Conservation (phyloP, 2,797 vertebrate species). For the Microtus agrestis region DNA sequence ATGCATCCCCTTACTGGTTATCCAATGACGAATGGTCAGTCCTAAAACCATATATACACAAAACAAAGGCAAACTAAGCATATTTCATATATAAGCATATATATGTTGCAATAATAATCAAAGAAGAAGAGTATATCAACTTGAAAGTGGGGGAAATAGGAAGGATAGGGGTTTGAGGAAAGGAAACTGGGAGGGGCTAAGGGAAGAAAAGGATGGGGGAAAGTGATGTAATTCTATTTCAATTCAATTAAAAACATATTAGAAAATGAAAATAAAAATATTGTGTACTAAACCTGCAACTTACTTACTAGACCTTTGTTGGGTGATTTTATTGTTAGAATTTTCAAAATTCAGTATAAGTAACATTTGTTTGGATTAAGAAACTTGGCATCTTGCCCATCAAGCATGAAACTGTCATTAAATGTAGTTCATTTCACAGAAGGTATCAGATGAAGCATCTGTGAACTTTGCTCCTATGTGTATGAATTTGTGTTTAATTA, state of each 20-base stretch:
- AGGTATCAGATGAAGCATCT: background rate
- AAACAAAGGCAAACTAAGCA: background rate
- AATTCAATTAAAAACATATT: background rate
- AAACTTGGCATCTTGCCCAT: conserved; percentile 64
- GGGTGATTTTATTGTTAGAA: conserved; percentile 66
- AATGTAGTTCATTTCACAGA: conserved; percentile 53
- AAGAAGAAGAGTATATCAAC: background rate
- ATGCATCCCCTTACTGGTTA: background rate
- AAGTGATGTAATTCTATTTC: background rate
- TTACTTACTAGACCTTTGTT: conserved; percentile 43
- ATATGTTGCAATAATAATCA: background rate
- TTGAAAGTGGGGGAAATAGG: background rate
- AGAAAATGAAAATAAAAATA: background rate
- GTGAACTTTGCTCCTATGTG: conserved; percentile 26
- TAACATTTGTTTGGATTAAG: conserved; percentile 9
- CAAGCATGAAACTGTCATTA: background rate
- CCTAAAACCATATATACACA: background rate
- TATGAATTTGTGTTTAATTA: conserved; percentile 36
- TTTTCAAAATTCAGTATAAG: conserved; percentile 42
- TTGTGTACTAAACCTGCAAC: background rate
- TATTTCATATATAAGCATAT: background rate
- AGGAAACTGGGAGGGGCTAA: background rate
- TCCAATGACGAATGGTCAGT: background rate
- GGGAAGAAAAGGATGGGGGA: background rate
- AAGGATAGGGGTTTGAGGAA: background rate